Conservation (phyloP, 2,888 invertebrate genomes). For the Melinaea marsaeus region DNA sequence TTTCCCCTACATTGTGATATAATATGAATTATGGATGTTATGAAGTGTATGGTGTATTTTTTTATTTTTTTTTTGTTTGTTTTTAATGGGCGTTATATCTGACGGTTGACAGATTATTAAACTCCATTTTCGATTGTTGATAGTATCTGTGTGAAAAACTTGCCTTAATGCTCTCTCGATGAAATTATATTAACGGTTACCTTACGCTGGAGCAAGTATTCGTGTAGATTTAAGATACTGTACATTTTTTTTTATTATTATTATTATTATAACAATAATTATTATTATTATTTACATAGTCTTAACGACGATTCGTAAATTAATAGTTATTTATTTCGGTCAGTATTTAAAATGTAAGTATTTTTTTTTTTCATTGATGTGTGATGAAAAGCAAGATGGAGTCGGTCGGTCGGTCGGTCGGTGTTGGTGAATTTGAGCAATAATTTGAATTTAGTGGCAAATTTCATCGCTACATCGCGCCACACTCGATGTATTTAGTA, state of each 20-base stretch:
- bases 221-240: constrained; percentile 64
- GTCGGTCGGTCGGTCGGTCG: not conserved
- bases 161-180: constrained; percentile 76
- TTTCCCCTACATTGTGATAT: constrained; percentile 33
- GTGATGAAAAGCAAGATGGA: constrained; percentile 20
- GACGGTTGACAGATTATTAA: constrained; percentile 4
- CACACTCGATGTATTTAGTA: constrained; percentile 30
- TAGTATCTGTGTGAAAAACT: constrained; percentile 38
- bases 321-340: constrained; percentile 74
- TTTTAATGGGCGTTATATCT: constrained; percentile 1
- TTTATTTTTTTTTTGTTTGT: constrained; percentile 12
- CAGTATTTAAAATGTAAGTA: constrained; percentile 76
- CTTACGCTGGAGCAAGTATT: constrained; percentile 76
- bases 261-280: too few species aligned
- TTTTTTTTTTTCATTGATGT: constrained; percentile 51
- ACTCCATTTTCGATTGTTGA: not conserved
- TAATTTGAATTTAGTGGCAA: constrained; percentile 33
- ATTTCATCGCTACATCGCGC: constrained; percentile 21
- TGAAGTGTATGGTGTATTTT: constrained; percentile 12
- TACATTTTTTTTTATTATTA: constrained; percentile 47
- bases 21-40: constrained; percentile 26
- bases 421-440: constrained; percentile 48
- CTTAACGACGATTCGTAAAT: constrained; percentile 54
- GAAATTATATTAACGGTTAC: constrained; percentile 76
- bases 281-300: constrained; percentile 56